Evolutionary conservation across 2,888 invertebrate genomes (phyloP).

Genomic region (Agriopis leucophaearia): DNA sequence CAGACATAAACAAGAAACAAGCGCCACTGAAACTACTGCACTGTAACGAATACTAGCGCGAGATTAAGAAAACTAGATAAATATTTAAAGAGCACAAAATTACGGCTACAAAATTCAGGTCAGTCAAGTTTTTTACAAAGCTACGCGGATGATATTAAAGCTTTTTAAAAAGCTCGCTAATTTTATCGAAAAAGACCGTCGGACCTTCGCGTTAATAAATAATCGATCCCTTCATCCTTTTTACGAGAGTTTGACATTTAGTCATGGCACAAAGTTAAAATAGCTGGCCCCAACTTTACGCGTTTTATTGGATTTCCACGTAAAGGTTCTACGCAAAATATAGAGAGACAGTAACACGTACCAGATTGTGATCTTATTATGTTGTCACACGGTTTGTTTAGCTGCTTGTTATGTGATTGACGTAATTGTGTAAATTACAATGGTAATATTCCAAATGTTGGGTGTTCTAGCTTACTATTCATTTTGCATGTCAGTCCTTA

Average conservation of each 20-base stretch:
- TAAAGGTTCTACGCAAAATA: slow-evolving; percentile 34
- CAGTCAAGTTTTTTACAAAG: slow-evolving; percentile 12
- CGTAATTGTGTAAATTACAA: slow-evolving; percentile 42
- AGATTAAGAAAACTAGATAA: slow-evolving; percentile 13
- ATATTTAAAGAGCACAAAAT: slow-evolving; percentile 24
- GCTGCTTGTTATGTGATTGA: slow-evolving; percentile 39
- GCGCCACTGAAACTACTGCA: slow-evolving; percentile 13
- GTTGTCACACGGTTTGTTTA: slow-evolving; percentile 35
- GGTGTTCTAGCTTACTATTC: slow-evolving; percentile 4
- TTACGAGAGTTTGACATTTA: slow-evolving; percentile 35
- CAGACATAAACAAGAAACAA: slow-evolving; percentile 44
- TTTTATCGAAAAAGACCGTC: slow-evolving; percentile 23
- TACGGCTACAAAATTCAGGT: slow-evolving; percentile 13
- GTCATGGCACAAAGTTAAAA: slow-evolving; percentile 39
- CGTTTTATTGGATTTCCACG: slow-evolving; percentile 39
- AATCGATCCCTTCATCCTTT: slow-evolving; percentile 41
- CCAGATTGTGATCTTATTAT: slow-evolving; percentile 41
- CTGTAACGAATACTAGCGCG: not conserved
- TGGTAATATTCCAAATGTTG: slow-evolving; percentile 36
- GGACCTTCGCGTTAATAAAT: slow-evolving; percentile 41
- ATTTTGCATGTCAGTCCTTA: not conserved
- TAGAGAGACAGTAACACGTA: slow-evolving; percentile 16
- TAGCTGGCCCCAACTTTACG: slow-evolving; percentile 33
- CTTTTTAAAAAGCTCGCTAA: slow-evolving; percentile 29
- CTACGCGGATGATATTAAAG: slow-evolving; percentile 21